Evolutionary conservation across 2,797 vertebrate species (phyloP).

Genomic region (Falco novaeseelandiae): DNA sequence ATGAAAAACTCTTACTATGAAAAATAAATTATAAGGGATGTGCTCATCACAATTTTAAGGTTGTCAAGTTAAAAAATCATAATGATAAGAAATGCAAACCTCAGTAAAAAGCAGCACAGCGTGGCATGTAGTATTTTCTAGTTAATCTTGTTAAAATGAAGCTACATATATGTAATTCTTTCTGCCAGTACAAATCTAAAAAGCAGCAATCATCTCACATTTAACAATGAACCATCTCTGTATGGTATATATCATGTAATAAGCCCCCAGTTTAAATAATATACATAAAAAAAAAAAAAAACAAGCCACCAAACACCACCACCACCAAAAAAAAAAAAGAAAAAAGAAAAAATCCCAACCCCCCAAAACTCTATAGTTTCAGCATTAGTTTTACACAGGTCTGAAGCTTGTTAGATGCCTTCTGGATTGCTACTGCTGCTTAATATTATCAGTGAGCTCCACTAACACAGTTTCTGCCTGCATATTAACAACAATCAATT

Average conservation of each 20-base stretch:
- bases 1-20: neutral
- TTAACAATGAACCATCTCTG: neutral
- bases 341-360: rapidly evolving
- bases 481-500: neutral
- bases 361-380: neutral
- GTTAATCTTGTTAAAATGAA: neutral
- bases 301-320: neutral
- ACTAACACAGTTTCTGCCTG: neutral
- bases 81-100: neutral
- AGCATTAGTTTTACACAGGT: neutral
- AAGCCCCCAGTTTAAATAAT: neutral
- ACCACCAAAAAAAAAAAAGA: neutral
- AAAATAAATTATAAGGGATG: neutral
- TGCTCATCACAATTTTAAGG: neutral
- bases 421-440: neutral
- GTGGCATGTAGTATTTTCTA: neutral
- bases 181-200: neutral
- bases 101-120: neutral
- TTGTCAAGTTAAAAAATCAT: neutral
- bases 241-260: neutral
- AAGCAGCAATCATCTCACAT: neutral
- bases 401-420: neutral
- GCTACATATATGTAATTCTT: neutral
- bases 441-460: neutral
- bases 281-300: neutral